Percentiles rank a stretch among this genome's conserved stretches.
Conservation (phyloP, 92 coral and sea anemone genomes). For the Epizoanthus scotinus region DNA sequence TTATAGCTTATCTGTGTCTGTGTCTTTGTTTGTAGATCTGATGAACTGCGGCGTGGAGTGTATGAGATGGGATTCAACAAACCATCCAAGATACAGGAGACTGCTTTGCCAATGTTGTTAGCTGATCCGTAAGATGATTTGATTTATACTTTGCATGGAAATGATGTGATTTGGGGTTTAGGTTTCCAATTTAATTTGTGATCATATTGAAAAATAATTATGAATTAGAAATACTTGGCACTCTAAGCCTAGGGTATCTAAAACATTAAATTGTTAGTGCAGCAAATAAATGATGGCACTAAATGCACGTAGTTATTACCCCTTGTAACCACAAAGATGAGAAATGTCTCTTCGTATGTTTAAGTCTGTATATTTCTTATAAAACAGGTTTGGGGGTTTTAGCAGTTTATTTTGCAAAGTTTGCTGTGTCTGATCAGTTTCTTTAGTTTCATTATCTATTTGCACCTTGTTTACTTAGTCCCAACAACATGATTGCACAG, state of each 20-base stretch:
- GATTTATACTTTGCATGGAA: no score
- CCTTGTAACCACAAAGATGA: no score
- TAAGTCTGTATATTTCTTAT: no score
- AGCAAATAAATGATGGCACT: no score
- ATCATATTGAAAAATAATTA: not conserved
- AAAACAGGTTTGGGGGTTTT: no score
- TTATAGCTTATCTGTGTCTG: not conserved
- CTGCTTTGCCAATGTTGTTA: constrained; percentile 93
- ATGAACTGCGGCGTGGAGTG: constrained; percentile 76
- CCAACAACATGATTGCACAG: constrained; percentile 97
- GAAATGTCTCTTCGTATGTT: no score
- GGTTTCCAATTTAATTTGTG: not conserved
- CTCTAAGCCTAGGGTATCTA: no score
- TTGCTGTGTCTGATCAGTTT: no score
- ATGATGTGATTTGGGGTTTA: no score
- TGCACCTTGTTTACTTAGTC: constrained; percentile 49
- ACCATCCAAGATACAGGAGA: constrained; percentile 96
- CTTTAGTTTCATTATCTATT: not conserved
- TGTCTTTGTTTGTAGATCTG: constrained; percentile 58
- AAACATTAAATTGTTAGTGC: no score
- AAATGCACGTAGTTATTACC: no score
- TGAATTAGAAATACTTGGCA: not conserved
- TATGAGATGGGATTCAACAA: constrained; percentile 98
- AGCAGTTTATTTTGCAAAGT: not conserved
- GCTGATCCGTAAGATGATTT: constrained; percentile 91